These are phyloP conservation scores for Carlito syrichta DNA, from an alignment of 2,113 vertebrate genomes.

Conservation along the genomic window DNA sequence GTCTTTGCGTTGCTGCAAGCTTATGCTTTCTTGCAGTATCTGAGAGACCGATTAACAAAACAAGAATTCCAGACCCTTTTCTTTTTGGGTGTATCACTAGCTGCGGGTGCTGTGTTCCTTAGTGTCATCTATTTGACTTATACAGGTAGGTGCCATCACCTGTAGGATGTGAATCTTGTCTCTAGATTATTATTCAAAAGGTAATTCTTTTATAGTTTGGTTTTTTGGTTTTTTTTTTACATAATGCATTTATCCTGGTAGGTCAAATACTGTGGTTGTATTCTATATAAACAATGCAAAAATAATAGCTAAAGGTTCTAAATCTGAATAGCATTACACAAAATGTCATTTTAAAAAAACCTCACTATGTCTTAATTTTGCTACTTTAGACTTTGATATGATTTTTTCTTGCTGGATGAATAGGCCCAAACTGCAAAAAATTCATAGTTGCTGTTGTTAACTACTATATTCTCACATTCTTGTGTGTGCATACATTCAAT, in stretches of 20 bases:
- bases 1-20: slow-evolving; percentile 96
- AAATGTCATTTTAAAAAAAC: too few species aligned
- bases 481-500: not conserved
- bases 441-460: not conserved
- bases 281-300: not conserved
- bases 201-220: not conserved
- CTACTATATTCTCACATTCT: not conserved
- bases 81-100: slow-evolving; percentile 93
- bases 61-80: slow-evolving; percentile 97
- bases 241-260: not conserved
- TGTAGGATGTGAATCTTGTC: slow-evolving; percentile 12
- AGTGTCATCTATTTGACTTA: slow-evolving; percentile 97
- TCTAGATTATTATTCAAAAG: slow-evolving; percentile 11
- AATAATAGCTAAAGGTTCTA: slow-evolving; percentile 4
- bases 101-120: slow-evolving; percentile 92
- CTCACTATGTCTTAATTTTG: not conserved
- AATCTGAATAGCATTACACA: not conserved
- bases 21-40: slow-evolving; percentile 95
- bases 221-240: too few species aligned
- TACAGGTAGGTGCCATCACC: slow-evolving; percentile 85
- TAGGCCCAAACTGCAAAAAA: not conserved
- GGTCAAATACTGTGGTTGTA: not conserved
- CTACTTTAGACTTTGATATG: not conserved
- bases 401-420: slow-evolving; percentile 13
- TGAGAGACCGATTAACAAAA: slow-evolving; percentile 93